These are phyloP conservation scores for Pipistrellus kuhlii DNA, from an alignment of 2,797 vertebrate genomes.

Conservation along the genomic window DNA sequence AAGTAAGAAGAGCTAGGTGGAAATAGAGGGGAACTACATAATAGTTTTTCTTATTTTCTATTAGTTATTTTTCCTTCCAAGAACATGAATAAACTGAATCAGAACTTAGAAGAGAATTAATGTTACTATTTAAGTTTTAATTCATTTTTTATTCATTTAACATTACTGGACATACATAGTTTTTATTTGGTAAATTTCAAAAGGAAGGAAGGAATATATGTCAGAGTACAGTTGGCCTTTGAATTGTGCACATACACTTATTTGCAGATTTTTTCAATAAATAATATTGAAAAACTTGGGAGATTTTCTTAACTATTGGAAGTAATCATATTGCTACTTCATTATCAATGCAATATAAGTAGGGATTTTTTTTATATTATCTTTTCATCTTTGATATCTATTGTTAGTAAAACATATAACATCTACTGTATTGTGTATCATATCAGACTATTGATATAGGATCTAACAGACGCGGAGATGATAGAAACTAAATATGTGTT, in stretches of 20 bases:
- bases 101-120: background rate
- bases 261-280: background rate
- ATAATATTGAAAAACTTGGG: background rate
- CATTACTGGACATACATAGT: background rate
- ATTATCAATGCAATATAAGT: background rate
- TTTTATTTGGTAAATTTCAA: background rate
- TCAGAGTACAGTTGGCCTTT: background rate
- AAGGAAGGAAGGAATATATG: background rate
- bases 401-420: background rate
- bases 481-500: background rate
- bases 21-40: background rate
- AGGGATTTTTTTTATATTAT: background rate
- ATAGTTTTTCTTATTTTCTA: background rate
- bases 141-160: background rate
- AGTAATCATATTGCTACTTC: background rate
- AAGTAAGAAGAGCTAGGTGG: background rate
- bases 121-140: background rate
- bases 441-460: background rate
- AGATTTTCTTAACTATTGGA: background rate
- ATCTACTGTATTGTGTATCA: background rate
- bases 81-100: constrained; percentile 1
- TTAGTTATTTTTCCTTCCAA: constrained; percentile 3
- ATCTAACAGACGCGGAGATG: background rate
- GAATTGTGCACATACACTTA: background rate
- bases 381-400: background rate